Base-by-base conservation (phyloP, 2,888 invertebrate genomes). In the Crepidodera aurea region DNA sequence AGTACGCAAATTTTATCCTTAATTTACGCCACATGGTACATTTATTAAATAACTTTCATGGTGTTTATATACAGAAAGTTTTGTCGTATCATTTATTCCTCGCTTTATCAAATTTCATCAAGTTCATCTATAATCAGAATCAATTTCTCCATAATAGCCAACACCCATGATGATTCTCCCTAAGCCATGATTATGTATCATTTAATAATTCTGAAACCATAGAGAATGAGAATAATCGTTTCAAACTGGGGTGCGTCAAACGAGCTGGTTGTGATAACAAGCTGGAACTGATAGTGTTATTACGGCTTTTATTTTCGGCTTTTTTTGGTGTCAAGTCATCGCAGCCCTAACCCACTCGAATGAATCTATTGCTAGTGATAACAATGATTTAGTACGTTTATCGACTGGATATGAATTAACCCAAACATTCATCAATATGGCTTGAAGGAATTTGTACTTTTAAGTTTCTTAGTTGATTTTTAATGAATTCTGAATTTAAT, bases 221-320 rank as follows among this genome's bases (percentile, higher is more conserved):
- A 6, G 29, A 29, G 29, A 29, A 29, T 29, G 29, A 10, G 29
- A 8, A 29, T 29, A 29, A 29, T 29, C 29, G 29, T 29, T 29
- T 29, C 8, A 8, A 29, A 29, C 29, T 64, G 62, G 66, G 66
- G 66, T 62, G 64, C 57, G 66, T 64, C 61, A 59, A 44, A 55
- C 27, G 40, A 61, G 15, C 39, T 40, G 29, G 51, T 29, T 15
- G 54, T 37, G 66, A 67, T 67, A 67, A 67, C 64, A 53, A 64
- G 64, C 58, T 62, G 66, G 64, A 67, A 67, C 66, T 60, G 66
- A 67, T 67, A 67, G 55, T 56, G 64, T 67, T 67, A 57, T 62
- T 53, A 64, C 60, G 64, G 61, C 66, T 64, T 64, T 67, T 55
- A 64, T 61, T 62, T 60, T 62, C 67, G 65, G 61, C 16, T 65